Base-by-base conservation (phyloP, 2,113 vertebrate genomes). In the Hyla sarda region DNA sequence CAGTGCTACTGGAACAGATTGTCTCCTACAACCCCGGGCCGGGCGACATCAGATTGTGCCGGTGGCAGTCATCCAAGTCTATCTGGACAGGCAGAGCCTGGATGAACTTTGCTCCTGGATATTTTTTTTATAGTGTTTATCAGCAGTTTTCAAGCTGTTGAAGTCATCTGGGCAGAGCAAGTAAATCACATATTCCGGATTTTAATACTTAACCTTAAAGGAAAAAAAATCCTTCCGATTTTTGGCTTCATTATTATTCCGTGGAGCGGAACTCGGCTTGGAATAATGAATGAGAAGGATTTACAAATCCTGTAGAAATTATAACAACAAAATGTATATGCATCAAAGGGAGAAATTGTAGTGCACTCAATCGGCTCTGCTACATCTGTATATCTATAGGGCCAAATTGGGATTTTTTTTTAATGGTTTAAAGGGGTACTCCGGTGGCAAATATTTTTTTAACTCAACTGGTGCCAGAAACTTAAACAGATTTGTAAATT, bases 21-120 rank as follows among this genome's bases (percentile, higher is more conserved):
- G 88, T 56, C 41, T 89, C 82, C 88, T 88, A 23, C 0, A 19
- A 48, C 1, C 10, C 86, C 90, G 91, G 79, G 85, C 87, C 91
- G 87, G 81, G 14, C 85, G 89, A 89, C 90, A 89, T 90, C 89
- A 87, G 89, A 91, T 91, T 92, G 88, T 89, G 83, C 80, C 45
- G 1, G 83, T 92, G 90, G 91, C 90, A 92, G 89, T 54, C 6
- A 3, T 88, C 91, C 90, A 92, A 84, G 87, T 84, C 90, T 93
- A 90, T 92, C 91, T 92, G 89, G 90, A 86, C 50, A 87, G 86
- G 85, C 92, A 93, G 89, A 19, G 60, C 84, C 77, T 72, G 72
- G 0, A 0, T 87, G 87, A 90, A 90, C 41, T 54, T 82, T 90
- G 86, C 69, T 88, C 82, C 87, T 89, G 78, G 87, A 54, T 14